Evolutionary conservation across 2,113 vertebrate genomes (phyloP).

Genomic region (Tor tambroides): DNA sequence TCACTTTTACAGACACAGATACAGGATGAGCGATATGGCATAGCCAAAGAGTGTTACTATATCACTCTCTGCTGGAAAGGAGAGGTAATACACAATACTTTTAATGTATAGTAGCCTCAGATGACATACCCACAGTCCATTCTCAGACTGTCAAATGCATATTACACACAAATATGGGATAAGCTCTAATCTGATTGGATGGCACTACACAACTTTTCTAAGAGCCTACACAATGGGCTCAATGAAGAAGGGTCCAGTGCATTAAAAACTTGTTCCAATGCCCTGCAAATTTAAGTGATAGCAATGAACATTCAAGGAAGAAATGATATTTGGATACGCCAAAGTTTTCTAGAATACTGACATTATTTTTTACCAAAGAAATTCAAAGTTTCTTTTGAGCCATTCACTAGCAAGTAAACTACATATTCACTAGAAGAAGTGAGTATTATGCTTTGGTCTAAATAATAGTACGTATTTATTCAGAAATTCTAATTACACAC

Average conservation of each 20-base stretch:
- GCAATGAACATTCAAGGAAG: not conserved
- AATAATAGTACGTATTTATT: not conserved
- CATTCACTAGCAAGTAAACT: not conserved
- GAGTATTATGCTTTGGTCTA: not conserved
- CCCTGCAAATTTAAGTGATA: not conserved
- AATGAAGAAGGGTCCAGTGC: no score
- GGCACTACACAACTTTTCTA: not conserved
- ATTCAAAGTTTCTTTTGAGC: not conserved
- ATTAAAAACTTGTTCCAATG: no score
- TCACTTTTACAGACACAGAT: not conserved
- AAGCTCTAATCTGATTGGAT: not conserved
- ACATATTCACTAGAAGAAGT: not conserved
- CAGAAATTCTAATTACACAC: not conserved
- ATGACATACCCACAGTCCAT: not conserved
- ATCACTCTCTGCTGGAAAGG: constrained; percentile 45
- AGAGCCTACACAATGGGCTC: no score
- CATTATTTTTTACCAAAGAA: not conserved
- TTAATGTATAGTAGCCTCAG: not conserved
- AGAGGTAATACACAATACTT: not conserved
- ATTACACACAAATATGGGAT: not conserved
- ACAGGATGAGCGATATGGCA: not conserved
- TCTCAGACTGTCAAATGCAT: not conserved
- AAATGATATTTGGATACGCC: not conserved
- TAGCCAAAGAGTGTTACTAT: not conserved
- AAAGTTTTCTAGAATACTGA: not conserved